Base-by-base conservation (phyloP, 2,888 invertebrate genomes). In the Siphonodentalium dalli region DNA sequence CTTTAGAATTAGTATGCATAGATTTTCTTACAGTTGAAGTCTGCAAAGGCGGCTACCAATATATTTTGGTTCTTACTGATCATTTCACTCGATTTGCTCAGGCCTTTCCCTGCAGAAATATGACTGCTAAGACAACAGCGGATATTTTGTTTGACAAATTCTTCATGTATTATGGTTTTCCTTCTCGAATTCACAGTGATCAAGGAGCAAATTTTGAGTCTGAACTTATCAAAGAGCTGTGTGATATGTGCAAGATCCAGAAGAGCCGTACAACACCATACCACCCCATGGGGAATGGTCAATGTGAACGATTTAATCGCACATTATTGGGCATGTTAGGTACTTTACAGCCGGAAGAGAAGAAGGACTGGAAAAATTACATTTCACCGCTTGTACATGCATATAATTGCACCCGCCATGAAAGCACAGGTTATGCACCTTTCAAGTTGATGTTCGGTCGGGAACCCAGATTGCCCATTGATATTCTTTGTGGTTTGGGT, bases 231-330 rank as follows among this genome's bases (percentile, higher is more conserved):
- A 37, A 42, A 2, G 54, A 54, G 40, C 34, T 58, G 2, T 50
- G 50, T n/a, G 26, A 41, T 3, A 21, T 54, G 11, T 13, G 28
- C 6, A 51, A 48, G 2, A 54, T 50, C 15, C 18, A 33, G 11
- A 58, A 53, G 34, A 43, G 49, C 1, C 24, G 59, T 15, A 54
- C 58, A 5, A 50, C 54, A 39, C 51, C 41, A 20, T 59, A 50
- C 29, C 59, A 58, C 31, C 61, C 58, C 1, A 46, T 49, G 42
- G 61, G 58, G 1, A 61, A 58, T 46, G 58, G 61, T 2, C 28
- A 49, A 21, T 40, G 40, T n/a, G 58, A 61, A 31, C 23, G 55
- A 13, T 58, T 49, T 27, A 52, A 61, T 33, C 28, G 47, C 1
- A 54, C 51, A 8, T 26, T 58, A 2, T 11, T 45, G 1, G 29